These are phyloP conservation scores for Platysteira castanea DNA, from an alignment of 2,113 vertebrate species.

Conservation along the genomic window DNA sequence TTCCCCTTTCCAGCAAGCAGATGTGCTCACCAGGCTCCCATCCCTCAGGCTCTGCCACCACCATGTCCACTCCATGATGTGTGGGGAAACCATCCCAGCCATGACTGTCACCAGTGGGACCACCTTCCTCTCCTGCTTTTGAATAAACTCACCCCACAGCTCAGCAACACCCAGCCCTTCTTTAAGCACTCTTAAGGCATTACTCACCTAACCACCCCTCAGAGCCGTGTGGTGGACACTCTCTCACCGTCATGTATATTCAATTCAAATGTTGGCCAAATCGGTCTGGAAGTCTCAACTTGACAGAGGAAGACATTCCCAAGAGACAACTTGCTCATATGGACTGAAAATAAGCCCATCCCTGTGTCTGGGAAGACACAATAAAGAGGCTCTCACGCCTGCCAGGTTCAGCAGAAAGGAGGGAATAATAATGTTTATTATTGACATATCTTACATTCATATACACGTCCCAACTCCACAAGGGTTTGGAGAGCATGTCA, in stretches of 20 bases:
- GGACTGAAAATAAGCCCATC: neutral
- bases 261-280: neutral
- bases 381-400: too few species aligned
- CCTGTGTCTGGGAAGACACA: too few species aligned
- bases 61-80: accelerated
- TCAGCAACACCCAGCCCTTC: neutral
- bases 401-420: too few species aligned
- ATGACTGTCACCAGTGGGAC: accelerated
- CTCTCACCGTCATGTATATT: neutral
- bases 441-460: too few species aligned
- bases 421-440: too few species aligned
- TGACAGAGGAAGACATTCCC: neutral
- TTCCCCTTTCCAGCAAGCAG: neutral
- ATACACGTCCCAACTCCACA: too few species aligned
- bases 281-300: neutral
- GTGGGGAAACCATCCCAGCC: neutral
- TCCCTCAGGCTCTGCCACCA: neutral
- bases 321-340: neutral
- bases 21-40: accelerated
- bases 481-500: too few species aligned
- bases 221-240: neutral
- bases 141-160: neutral
- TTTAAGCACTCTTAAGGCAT: neutral
- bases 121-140: neutral
- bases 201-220: neutral